Conservation (phyloP, 37 sponge, comb jelly and placozoan species). For the Halisarca cf. caerulea region DNA sequence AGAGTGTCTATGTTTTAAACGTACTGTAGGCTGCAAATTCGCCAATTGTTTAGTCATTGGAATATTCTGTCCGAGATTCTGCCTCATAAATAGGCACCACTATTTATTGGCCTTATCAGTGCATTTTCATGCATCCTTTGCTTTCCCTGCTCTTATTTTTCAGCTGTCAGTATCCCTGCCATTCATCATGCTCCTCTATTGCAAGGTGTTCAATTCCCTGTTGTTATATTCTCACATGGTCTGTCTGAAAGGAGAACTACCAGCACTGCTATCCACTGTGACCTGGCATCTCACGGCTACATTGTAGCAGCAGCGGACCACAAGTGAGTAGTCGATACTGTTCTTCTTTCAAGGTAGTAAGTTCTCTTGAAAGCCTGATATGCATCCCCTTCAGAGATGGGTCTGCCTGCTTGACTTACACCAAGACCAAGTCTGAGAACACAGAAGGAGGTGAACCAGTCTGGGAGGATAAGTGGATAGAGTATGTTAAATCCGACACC, state of each 20-base stretch:
- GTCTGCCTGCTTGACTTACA: conserved; percentile 36
- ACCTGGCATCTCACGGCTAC: conserved; percentile 83
- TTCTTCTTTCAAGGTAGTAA: too few species aligned
- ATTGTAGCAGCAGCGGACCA: conserved; percentile 76
- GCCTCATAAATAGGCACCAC: too few species aligned
- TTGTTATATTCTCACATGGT: conserved; percentile 82
- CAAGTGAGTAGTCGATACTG: conserved; percentile 43
- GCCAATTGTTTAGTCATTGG: too few species aligned
- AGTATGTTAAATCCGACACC: not conserved
- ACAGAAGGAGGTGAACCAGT: not conserved
- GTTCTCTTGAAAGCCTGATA: too few species aligned
- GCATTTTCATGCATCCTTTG: too few species aligned
- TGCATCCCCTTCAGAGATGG: conserved; percentile 38
- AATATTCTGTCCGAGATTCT: too few species aligned
- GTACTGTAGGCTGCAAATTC: too few species aligned
- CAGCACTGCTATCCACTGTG: conserved; percentile 61
- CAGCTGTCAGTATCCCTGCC: conserved; percentile 22
- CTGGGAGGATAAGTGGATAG: conserved; percentile 1
- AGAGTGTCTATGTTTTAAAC: too few species aligned
- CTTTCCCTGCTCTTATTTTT: too few species aligned
- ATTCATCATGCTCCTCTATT: conserved; percentile 41
- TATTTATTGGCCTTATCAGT: too few species aligned
- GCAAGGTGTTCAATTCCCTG: conserved; percentile 27
- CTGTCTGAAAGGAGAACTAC: conserved; percentile 57
- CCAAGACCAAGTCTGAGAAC: not conserved